Evolutionary conservation across 2,888 invertebrate species (phyloP).

Genomic region (Ochlodes sylvanus): DNA sequence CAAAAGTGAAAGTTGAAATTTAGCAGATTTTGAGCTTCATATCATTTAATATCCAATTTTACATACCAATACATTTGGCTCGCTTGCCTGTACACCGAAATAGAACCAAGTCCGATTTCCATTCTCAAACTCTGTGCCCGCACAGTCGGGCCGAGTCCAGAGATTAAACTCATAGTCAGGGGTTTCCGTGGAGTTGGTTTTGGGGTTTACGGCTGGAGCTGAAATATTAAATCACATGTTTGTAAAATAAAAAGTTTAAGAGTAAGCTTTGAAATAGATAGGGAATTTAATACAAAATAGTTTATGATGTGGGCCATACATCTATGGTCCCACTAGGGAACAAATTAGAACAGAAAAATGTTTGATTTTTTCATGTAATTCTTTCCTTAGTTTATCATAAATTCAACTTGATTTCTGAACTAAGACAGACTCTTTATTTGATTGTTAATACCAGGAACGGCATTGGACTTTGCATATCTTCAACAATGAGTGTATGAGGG

Average conservation of each 20-base stretch:
- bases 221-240: slow-evolving; percentile 42
- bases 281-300: too few species aligned
- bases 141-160: slow-evolving; percentile 96
- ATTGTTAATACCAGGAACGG: slow-evolving; percentile 12
- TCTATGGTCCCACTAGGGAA: too few species aligned
- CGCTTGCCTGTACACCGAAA: slow-evolving; percentile 89
- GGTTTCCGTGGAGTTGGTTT: slow-evolving; percentile 75
- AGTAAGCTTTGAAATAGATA: too few species aligned
- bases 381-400: too few species aligned
- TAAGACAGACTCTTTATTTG: neutral
- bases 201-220: slow-evolving; percentile 69
- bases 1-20: too few species aligned
- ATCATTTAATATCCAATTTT: neutral
- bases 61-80: slow-evolving; percentile 84
- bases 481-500: neutral
- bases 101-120: slow-evolving; percentile 97
- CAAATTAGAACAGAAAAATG: too few species aligned
- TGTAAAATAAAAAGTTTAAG: too few species aligned
- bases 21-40: too few species aligned
- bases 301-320: too few species aligned
- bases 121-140: slow-evolving; percentile 94
- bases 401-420: neutral
- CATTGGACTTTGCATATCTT: slow-evolving; percentile 53
- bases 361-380: too few species aligned
- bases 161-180: slow-evolving; percentile 93